Base-by-base conservation (phyloP, 2,888 invertebrate genomes). In the Metallyticus violacea region DNA sequence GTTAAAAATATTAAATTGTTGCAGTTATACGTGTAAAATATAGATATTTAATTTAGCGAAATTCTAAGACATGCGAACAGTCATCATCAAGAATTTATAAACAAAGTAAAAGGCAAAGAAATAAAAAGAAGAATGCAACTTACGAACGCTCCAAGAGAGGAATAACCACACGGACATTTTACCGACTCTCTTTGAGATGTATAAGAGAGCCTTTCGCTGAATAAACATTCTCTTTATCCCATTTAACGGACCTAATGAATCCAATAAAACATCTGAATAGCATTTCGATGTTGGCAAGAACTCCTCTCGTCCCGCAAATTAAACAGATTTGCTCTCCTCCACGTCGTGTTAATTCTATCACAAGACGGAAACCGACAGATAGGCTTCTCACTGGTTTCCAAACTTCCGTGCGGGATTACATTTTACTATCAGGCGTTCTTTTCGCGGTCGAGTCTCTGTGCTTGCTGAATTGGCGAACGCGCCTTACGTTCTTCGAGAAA, bases 171-270 rank as follows among this genome's bases (percentile, higher is more conserved):
- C 40, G 40, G 40, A 62, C 40, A 62, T 62, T 62, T 62, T 62
- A 62, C 15, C 40, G 40, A 22, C 40, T 62, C 40, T 62, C 40
- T 62, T 62, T 62, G 40, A 62, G 40, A 62, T 62, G 40, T 62
- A 62, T 22, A 62, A 62, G 40, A 62, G 40, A 62, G 40, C 40
- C 83, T 83, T 83, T 83, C 77, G 27, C 83, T 83, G 83, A 83
- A 77, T 83, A 83, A 83, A 83, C 83, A 83, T 83, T 83, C 83
- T 77, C 83, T 83, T 83, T 83, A 83, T 83, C 83, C 83, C 83
- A 83, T 83, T 83, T 83, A 83, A 83, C 77, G 28, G 77, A 83
- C 83, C 77, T 83, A 83, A 83, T 83, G 83, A 83, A 83, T 83
- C 83, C 77, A 83, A 83, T 83, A 83, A 83, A 83, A 77, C 83